phyloP scores from a whole-genome alignment of 2,797 vertebrate genomes.

The Mormyrops attenuatus region DNA sequence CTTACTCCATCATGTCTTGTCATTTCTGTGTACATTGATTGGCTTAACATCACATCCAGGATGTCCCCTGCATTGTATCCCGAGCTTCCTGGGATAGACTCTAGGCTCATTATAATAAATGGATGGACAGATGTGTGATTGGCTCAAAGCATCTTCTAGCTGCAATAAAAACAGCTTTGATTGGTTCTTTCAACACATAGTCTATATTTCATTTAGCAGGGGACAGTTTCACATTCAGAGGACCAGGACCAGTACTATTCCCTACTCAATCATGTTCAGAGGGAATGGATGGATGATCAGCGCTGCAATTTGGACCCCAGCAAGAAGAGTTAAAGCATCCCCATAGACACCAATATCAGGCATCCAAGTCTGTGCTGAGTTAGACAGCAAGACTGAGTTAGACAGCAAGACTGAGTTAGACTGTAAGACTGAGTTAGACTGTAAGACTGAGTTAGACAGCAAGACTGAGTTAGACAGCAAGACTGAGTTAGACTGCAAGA shows the following conservation, averaged over 20 bases:
- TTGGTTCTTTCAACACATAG: neutral
- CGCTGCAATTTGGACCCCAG: constrained; percentile 47
- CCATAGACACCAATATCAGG: neutral
- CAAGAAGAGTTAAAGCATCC: constrained; percentile 26
- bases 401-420: neutral
- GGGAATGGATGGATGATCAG: constrained; percentile 60
- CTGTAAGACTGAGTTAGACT: neutral
- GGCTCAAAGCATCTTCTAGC: neutral
- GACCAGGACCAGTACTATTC: constrained; percentile 63
- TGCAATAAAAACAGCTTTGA: neutral
- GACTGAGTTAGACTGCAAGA: too few relatives aligned
- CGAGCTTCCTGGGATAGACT: neutral
- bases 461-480: neutral
- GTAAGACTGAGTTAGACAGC: neutral
- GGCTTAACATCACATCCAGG: neutral
- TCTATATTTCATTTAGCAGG: neutral
- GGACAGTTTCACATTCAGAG: constrained; percentile 24
- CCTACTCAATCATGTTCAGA: constrained; percentile 57
- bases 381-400: neutral
- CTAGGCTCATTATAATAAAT: neutral
- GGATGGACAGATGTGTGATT: neutral
- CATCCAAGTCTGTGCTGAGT: neutral
- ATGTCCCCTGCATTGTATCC: neutral
- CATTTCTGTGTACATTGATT: neutral
- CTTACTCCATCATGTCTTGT: neutral